Evolutionary conservation across 2,113 vertebrate genomes (phyloP), one percentile per base, ranked within the genome.

Genomic region (Odontophorus gujanensis): DNA sequence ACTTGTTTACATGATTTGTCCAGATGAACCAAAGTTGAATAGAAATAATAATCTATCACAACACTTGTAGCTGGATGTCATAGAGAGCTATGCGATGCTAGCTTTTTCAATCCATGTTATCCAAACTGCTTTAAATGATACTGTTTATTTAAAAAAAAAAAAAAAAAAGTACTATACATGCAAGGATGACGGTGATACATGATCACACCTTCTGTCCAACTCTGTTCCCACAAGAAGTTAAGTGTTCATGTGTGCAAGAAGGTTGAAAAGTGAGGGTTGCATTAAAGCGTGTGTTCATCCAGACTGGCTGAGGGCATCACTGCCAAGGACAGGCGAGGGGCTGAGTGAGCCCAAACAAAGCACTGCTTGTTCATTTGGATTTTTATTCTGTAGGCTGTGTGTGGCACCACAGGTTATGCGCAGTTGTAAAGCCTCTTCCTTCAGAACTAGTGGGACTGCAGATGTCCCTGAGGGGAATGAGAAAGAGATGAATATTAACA

Each of bases 261-360:
- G 79, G 82, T 66, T 66, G 71, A 71, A 53, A 85, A 79, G 11
- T 38, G 80, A 80, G 62, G 76, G 53, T 50, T 74, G 10, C 47
- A 11, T 92, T 93, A 43, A 71, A 63, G 57, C 34, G 1, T 80
- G 76, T 66, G 50, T 72, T 82, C 24, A 22, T 34, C 8, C 65
- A 71, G 81, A 6, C 24, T 69, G 59, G 38, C 72, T 57, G 17
- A 51, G 76, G 53, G 63, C 80, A 66, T 32, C 73, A 9, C 6
- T 90, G 87, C 85, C 90, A 87, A 85, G 75, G 53, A 2, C 87
- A 40, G 87, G 36, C 67, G 11, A n/a, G 13, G 73, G 51, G 57
- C 84, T 91, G 84, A 76, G 81, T 72, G 72, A 59, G 87, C 34
- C 63, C 20, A 38, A 85, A 94, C 93, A 96, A 95, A 96, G 85